Conservation (phyloP, 2,797 vertebrate species). For the Manis javanica region DNA sequence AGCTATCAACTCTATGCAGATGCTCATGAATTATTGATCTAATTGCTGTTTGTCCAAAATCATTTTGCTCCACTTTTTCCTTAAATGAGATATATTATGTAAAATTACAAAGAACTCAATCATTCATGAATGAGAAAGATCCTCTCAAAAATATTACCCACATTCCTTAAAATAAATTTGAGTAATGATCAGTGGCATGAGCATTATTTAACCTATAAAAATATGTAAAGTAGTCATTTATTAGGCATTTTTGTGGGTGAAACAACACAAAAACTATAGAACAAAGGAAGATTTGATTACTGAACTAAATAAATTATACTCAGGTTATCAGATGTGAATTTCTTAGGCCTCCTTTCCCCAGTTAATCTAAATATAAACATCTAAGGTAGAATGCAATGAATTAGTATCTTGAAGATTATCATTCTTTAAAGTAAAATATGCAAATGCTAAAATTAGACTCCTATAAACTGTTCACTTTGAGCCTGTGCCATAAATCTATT, state of each 20-base stretch:
- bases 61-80: conserved; percentile 48
- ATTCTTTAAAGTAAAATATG: conserved; percentile 30
- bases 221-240: not conserved
- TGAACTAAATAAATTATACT: not conserved
- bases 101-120: conserved; percentile 65
- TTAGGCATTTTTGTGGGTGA: not conserved
- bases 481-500: conserved; percentile 38
- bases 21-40: conserved; percentile 76
- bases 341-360: not conserved
- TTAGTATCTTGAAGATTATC: not conserved
- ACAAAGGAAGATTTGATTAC: not conserved
- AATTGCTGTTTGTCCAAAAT: conserved; percentile 65
- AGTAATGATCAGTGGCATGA: not conserved
- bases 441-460: conserved; percentile 27
- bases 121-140: conserved; percentile 50
- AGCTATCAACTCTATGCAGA: conserved; percentile 64
- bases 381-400: not conserved
- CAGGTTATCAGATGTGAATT: not conserved
- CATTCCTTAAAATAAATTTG: conserved; percentile 42
- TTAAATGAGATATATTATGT: conserved; percentile 49
- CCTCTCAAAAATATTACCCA: conserved; percentile 33
- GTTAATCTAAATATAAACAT: not conserved
- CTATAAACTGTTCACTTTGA: conserved; percentile 46
- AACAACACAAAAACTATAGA: not conserved
- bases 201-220: conserved; percentile 40